A percentile compares a stretch with the other conserved stretches of the same genome.
Evolutionary conservation across 1,140 invertebrate species (phyloP).

Genomic region (Euwallacea fornicatus): DNA sequence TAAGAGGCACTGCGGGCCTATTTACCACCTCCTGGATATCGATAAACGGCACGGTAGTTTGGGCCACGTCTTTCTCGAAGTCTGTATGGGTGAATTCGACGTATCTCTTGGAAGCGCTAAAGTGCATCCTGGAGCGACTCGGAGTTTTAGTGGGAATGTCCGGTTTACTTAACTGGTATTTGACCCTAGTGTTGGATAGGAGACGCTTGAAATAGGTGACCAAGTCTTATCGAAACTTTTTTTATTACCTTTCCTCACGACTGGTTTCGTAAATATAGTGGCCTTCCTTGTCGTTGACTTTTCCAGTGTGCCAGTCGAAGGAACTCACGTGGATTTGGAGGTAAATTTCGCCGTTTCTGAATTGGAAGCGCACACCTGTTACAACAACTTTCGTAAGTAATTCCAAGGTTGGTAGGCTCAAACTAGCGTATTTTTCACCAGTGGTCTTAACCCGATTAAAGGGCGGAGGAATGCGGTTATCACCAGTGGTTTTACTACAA

Average conservation of each 20-base stretch:
- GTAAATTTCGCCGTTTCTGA: background rate
- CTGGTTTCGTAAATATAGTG: slow-evolving; percentile 14
- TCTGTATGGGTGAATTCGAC: slow-evolving; percentile 72
- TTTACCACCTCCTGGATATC: slow-evolving; percentile 73
- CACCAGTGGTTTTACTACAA: too few relatives aligned
- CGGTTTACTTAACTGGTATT: background rate
- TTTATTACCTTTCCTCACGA: background rate
- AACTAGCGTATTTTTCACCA: too few relatives aligned
- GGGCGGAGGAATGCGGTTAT: too few relatives aligned
- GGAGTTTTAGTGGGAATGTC: slow-evolving; percentile 65
- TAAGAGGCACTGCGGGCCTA: slow-evolving; percentile 62
- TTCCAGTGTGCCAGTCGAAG: slow-evolving; percentile 22
- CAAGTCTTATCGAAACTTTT: too few relatives aligned
- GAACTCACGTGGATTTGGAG: slow-evolving; percentile 22
- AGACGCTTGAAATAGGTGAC: too few relatives aligned
- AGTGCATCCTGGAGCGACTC: slow-evolving; percentile 44
- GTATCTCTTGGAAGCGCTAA: slow-evolving; percentile 70
- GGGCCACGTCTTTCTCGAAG: slow-evolving; percentile 73
- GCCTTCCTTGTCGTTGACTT: background rate
- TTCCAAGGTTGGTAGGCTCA: background rate
- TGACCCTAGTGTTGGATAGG: background rate
- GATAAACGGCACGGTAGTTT: slow-evolving; percentile 80
- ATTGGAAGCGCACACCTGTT: slow-evolving; percentile 22
- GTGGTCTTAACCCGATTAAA: too few relatives aligned
- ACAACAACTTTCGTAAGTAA: background rate